phyloP scores from a whole-genome alignment of 2,113 vertebrate genomes.

The Oncorhynchus masou region DNA sequence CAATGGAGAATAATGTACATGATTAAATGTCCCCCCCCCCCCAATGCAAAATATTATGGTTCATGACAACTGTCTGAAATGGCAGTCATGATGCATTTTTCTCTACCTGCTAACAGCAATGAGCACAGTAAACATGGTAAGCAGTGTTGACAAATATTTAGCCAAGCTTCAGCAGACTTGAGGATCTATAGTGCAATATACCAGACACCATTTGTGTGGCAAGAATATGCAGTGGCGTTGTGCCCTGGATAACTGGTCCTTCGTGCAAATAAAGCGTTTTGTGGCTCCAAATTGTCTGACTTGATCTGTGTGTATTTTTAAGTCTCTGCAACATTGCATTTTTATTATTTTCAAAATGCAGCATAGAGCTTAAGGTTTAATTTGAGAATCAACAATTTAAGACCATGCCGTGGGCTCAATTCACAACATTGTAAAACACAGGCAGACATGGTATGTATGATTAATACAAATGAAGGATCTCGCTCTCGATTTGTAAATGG shows the following conservation, averaged over 20 bases:
- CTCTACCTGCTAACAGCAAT: constrained; percentile 17
- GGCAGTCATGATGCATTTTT: not conserved
- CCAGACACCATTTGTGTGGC: not conserved
- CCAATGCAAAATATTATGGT: constrained; percentile 16
- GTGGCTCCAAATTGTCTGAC: not conserved
- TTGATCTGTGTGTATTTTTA: not conserved
- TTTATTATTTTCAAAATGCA: too few species aligned
- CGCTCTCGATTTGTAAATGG: too few species aligned
- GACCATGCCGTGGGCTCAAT: too few species aligned
- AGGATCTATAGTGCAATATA: not conserved
- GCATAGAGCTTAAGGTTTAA: not conserved
- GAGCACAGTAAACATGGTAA: constrained; percentile 19
- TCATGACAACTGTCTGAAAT: not conserved
- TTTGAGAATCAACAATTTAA: too few species aligned
- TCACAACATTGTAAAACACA: too few species aligned
- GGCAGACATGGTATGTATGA: too few species aligned
- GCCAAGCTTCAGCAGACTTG: constrained; percentile 15
- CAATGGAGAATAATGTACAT: not conserved
- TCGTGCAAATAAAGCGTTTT: constrained; percentile 56
- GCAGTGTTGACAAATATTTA: not conserved
- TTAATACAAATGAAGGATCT: too few species aligned
- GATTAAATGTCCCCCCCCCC: not conserved
- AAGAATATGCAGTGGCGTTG: constrained; percentile 7
- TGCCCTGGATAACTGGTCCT: constrained; percentile 23
- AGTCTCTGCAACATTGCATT: not conserved